Evolutionary conservation across 2,797 vertebrate species (phyloP).

Genomic region (Semotilus atromaculatus): DNA sequence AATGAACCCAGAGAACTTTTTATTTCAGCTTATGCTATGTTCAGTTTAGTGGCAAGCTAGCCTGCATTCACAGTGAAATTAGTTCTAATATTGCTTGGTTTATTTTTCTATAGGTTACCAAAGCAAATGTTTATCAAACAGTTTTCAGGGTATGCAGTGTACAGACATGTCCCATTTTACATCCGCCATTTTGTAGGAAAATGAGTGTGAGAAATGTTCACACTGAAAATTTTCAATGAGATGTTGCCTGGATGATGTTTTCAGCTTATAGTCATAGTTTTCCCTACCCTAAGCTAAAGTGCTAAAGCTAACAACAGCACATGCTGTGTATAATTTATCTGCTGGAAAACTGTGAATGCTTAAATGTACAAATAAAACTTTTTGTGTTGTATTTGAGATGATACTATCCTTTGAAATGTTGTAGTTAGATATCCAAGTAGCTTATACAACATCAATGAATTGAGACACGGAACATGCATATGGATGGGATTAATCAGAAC

Average conservation of each 20-base stretch:
- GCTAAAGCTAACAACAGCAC: constrained; percentile 13
- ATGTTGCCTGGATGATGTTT: not conserved
- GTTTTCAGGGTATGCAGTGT: not conserved
- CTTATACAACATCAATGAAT: not conserved
- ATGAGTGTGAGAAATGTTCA: not conserved
- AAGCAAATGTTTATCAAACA: not conserved
- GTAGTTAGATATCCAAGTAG: not conserved
- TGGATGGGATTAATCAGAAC: not conserved
- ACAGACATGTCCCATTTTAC: not conserved
- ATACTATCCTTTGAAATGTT: not conserved
- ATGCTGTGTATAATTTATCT: not conserved
- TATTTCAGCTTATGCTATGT: not conserved
- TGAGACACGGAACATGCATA: not conserved
- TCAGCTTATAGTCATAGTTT: not conserved
- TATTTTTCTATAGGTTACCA: not conserved
- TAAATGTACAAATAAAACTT: not conserved
- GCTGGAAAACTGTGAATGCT: not conserved
- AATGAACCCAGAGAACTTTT: not conserved
- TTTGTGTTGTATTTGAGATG: not conserved
- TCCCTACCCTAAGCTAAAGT: not conserved
- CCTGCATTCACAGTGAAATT: not conserved
- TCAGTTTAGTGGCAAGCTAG: not conserved
- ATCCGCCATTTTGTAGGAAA: not conserved
- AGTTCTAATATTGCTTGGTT: not conserved
- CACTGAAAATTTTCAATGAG: not conserved